Conservation (phyloP, 30 jellyfish, hydroid and myxozoan species). For the Clytia hemisphaerica region DNA sequence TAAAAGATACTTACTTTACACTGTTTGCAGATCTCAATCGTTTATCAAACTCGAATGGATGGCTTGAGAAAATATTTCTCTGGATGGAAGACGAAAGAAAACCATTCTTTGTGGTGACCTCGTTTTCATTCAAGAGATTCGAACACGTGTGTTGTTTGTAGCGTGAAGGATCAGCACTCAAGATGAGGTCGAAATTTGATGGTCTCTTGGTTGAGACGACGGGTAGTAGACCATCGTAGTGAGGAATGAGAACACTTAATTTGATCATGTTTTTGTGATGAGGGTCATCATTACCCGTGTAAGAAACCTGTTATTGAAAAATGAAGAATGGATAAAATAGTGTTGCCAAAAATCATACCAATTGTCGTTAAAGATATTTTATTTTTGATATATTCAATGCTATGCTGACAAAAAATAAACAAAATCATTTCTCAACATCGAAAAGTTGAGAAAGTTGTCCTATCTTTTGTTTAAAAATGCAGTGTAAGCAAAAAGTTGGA, state of each 20-base stretch:
- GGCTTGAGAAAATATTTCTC: slow-evolving; percentile 39
- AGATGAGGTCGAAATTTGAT: slow-evolving; percentile 59
- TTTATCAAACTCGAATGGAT: slow-evolving; percentile 66
- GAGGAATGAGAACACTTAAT: slow-evolving; percentile 79
- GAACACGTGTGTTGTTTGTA: slow-evolving; percentile 90
- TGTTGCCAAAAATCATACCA: background rate
- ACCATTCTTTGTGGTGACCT: slow-evolving; percentile 59
- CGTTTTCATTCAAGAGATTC: slow-evolving; percentile 64
- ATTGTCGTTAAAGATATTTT: background rate
- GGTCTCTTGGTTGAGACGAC: slow-evolving; percentile 77
- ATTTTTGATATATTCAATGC: no score
- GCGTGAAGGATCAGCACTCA: slow-evolving; percentile 90
- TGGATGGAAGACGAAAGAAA: no score
- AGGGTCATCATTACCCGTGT: slow-evolving; percentile 84
- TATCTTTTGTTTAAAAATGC: no score
- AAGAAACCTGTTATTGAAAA: slow-evolving; percentile 16
- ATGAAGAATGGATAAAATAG: background rate
- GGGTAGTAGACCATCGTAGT: slow-evolving; percentile 88
- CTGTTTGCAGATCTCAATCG: slow-evolving; percentile 75
- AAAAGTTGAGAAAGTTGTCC: no score
- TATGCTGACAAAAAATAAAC: no score
- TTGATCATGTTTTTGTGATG: slow-evolving; percentile 73
- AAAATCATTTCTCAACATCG: no score
- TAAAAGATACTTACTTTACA: slow-evolving; percentile 58
- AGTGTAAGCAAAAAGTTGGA: no score